Evolutionary conservation across 2,888 invertebrate species (phyloP), one percentile per base, ranked within the genome.

Genomic region (Platycnemis pennipes): DNA sequence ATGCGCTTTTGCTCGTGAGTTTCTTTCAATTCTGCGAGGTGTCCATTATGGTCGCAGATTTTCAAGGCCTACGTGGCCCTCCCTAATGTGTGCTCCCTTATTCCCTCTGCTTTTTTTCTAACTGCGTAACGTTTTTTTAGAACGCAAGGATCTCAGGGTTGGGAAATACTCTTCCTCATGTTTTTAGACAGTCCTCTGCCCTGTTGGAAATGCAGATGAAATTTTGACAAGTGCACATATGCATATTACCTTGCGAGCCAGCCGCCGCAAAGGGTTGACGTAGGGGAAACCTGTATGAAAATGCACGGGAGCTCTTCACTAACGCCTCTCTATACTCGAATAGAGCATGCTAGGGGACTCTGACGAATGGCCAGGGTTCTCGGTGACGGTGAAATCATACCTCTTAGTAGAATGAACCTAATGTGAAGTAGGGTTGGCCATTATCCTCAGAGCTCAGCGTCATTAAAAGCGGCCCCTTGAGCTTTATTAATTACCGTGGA

Each of bases 401-500:
- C 37, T 77, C 77, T 37, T 3, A 31, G 77, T 31, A 77, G 26
- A 26, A 13, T 37, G 8, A 77, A 77, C 37, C 16, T 77, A 37
- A 31, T 26, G 77, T 77, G 31, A 37, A 63, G 77, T 8, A 31
- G 31, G 77, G 37, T 37, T 16, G 37, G 37, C 77, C 31, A 37
- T 77, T 77, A 77, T 63, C 63, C 63, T 22, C 63, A 26, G 26
- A 86, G 45, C 46, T 46, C n/a, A n/a, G 46, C 45, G 46, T 87
- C 87, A 87, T 45, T 87, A 87, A 87, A 87, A 44, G 45, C 45
- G 45, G 87, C 19, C n/a, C 46, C 46, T 87, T 44, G 26, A 77
- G 77, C 37, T 46, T 46, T 46, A 87, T 87, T 87, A 87, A 87
- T 87, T 87, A 42, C 46, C 87, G 19, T 46, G 87, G 44, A 22